Base-by-base conservation (phyloP, 2,113 vertebrate genomes). In the Miniopterus natalensis region DNA sequence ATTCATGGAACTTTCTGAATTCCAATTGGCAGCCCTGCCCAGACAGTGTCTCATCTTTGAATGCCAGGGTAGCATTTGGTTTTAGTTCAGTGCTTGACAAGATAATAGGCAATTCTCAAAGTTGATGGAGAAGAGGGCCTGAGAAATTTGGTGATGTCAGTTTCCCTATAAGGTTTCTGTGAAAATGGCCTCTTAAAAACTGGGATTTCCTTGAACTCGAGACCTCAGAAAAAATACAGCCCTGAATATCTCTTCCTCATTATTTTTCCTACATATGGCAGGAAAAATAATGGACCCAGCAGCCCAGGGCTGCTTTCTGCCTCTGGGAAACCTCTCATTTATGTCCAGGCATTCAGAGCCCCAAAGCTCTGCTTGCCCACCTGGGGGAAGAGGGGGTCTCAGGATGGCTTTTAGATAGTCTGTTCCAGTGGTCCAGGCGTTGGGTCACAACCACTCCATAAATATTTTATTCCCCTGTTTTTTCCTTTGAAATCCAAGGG, bases 21-120 rank as follows among this genome's bases (percentile, higher is more conserved):
- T 84, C 47, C 65, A 18, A 15, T 42, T 79, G 79, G 12, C 20
- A 31, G 11, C 18, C 49, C 23, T 47, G 70, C 51, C 18, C 77
- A 79, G 51, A 27, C 12, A 57, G 27, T 78, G 51, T 80, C 20
- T 93, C 18, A 4, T 94, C 14, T 80, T 84, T 53, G 27, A 88
- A 47, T 81, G 17, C 20, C 47, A 29, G 63, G 18, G 21, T 25
- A 80, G 36, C 5, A 47, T 65, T 88, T 40, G 13, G 20, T 90
- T 93, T 89, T 87, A 68, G 27, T 47, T 73, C 11, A 63, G 17
- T 80, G 49, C 71, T 90, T 94, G 51, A 66, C 55, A 90, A 93
- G 79, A 70, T 14, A 88, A 42, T 4, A 20, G 78, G 27, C 17
- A 36, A 2, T 88, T 78, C 83, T 88, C 49, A 18, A 68, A 86